Evolutionary conservation across 2,113 vertebrate species (phyloP).

Genomic region (Brachionichthys hirsutus): DNA sequence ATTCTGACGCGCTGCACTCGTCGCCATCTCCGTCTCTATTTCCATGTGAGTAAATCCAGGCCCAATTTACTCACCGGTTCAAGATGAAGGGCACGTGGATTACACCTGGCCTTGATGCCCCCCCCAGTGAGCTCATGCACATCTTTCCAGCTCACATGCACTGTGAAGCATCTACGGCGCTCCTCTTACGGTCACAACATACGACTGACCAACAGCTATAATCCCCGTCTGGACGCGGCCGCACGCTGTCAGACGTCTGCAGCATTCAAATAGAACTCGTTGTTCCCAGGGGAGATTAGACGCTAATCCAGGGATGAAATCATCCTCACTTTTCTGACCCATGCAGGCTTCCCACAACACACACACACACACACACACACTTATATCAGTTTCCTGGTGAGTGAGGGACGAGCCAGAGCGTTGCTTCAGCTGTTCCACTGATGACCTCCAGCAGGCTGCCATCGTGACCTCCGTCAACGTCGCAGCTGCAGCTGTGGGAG

Average conservation of each 20-base stretch:
- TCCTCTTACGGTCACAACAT: constrained; percentile 9
- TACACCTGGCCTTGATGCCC: constrained; percentile 3
- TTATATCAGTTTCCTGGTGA: too few relatives aligned
- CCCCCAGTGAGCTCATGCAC: constrained; percentile 7
- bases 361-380: not conserved
- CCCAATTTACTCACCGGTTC: not conserved
- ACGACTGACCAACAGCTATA: not conserved
- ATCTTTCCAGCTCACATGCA: constrained; percentile 35
- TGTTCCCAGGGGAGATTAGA: constrained; percentile 1
- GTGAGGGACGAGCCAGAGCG: too few relatives aligned
- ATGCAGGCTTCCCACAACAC: constrained; percentile 24
- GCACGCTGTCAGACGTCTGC: constrained; percentile 2
- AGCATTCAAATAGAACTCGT: constrained; percentile 2
- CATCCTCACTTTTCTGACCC: constrained; percentile 15
- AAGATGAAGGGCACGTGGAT: constrained; percentile 43
- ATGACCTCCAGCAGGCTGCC: too few relatives aligned
- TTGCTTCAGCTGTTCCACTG: too few relatives aligned
- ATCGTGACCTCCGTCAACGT: too few relatives aligned
- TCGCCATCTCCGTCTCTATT: not conserved
- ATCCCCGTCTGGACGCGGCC: constrained; percentile 9
- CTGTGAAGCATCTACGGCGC: constrained; percentile 9
- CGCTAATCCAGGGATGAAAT: constrained; percentile 38
- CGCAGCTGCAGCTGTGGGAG: too few relatives aligned
- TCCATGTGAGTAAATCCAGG: not conserved
- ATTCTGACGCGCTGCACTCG: not conserved